These are phyloP conservation scores for Phrynosoma blainvillii DNA, from an alignment of 2,113 vertebrate genomes.

Conservation along the genomic window DNA sequence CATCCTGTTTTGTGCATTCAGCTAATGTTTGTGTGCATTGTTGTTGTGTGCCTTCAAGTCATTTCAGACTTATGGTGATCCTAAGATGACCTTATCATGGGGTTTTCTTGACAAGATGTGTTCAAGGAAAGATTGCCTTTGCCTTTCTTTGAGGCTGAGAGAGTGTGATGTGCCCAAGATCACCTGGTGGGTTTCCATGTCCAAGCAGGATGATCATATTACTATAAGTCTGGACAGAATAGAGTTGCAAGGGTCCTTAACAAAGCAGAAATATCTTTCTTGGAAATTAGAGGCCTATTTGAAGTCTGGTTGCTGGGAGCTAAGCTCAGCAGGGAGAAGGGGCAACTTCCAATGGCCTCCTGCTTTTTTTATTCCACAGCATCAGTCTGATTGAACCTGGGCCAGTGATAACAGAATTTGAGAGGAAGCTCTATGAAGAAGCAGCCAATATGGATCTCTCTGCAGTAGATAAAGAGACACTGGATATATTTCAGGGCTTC, in stretches of 20 bases:
- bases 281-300: background rate
- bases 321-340: background rate
- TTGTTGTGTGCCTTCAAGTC: too few relatives aligned
- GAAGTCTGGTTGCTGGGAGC: background rate
- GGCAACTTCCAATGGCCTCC: background rate
- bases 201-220: too few relatives aligned
- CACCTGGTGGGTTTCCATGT: too few relatives aligned
- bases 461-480: slow-evolving; percentile 70
- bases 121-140: too few relatives aligned
- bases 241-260: too few relatives aligned
- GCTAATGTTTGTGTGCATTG: too few relatives aligned
- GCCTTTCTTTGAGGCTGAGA: too few relatives aligned
- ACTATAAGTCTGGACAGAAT: background rate
- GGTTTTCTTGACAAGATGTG: too few relatives aligned
- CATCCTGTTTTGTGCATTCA: too few relatives aligned
- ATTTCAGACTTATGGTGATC: too few relatives aligned
- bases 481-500: slow-evolving; percentile 72
- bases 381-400: slow-evolving; percentile 78
- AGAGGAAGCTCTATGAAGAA: slow-evolving; percentile 76
- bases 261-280: background rate
- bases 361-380: slow-evolving; percentile 47
- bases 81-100: too few relatives aligned
- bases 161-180: too few relatives aligned
- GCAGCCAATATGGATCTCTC: slow-evolving; percentile 71
- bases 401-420: slow-evolving; percentile 78